Conservation (phyloP, 2,113 vertebrate genomes). For the Kryptolebias marmoratus region DNA sequence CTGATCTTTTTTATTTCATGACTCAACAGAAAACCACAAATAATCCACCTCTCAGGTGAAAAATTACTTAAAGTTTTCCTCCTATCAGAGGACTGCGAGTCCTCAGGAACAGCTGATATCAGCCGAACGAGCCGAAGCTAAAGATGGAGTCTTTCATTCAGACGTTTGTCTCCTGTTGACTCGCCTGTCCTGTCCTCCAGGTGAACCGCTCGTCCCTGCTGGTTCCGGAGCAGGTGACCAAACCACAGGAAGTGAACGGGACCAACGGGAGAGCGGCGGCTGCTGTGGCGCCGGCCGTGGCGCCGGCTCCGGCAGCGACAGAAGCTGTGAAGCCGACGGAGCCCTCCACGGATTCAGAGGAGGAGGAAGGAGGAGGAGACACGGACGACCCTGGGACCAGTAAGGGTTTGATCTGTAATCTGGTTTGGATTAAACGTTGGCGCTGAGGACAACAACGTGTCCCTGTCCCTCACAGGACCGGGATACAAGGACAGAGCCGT, state of each 20-base stretch:
- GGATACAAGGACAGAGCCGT: conserved; percentile 85
- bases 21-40: too few species aligned
- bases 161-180: too few species aligned
- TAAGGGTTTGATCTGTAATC: conserved; percentile 24
- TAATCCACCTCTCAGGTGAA: too few species aligned
- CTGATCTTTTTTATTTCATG: too few species aligned
- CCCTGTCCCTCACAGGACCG: conserved; percentile 72
- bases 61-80: too few species aligned
- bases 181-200: conserved; percentile 32
- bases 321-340: conserved; percentile 48
- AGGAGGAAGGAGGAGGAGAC: conserved; percentile 63
- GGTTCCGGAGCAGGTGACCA: conserved; percentile 58
- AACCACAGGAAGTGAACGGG: conserved; percentile 70
- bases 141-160: too few species aligned
- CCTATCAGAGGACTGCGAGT: too few species aligned
- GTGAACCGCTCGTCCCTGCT: conserved; percentile 80
- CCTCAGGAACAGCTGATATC: too few species aligned
- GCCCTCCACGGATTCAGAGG: conserved; percentile 71
- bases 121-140: too few species aligned
- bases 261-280: conserved; percentile 53
- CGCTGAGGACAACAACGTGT: too few species aligned
- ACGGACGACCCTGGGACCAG: conserved; percentile 48
- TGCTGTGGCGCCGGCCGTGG: conserved; percentile 41
- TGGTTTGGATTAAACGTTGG: too few species aligned
- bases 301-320: conserved; percentile 29